A percentile compares a stretch with the other conserved stretches of the same genome.
Conservation (phyloP, 1,140 invertebrate species). For the Drosophila ogumai region DNA sequence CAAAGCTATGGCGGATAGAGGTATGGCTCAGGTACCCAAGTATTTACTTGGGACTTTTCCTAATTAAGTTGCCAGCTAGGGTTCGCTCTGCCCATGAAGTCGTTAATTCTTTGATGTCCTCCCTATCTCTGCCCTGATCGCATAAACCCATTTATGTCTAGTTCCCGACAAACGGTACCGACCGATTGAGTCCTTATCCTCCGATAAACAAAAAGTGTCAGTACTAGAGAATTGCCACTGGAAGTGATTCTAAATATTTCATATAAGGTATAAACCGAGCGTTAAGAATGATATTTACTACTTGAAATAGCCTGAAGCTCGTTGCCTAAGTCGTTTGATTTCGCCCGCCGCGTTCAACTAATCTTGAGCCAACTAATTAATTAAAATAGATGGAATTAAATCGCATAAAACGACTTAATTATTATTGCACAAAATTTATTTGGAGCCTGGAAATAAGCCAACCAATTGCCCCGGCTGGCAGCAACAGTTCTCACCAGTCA, state of each 20-base stretch:
- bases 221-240: not conserved
- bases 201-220: not conserved
- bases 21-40: constrained; percentile 54
- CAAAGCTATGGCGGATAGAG: constrained; percentile 50
- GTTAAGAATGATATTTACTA: not conserved
- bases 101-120: constrained; percentile 11
- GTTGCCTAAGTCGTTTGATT: constrained; percentile 55
- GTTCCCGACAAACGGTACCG: not conserved
- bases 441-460: constrained; percentile 47
- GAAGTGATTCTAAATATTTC: not conserved
- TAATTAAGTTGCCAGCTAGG: constrained; percentile 42
- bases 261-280: not conserved
- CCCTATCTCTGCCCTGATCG: constrained; percentile 13
- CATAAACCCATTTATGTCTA: constrained; percentile 20
- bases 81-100: constrained; percentile 1
- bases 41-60: constrained; percentile 28
- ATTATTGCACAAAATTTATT: constrained; percentile 55
- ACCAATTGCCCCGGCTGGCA: constrained; percentile 58
- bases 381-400: constrained; percentile 58
- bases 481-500: constrained; percentile 45
- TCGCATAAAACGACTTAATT: constrained; percentile 53
- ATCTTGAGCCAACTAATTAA: constrained; percentile 60
- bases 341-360: constrained; percentile 15
- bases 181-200: not conserved
- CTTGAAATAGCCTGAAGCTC: constrained; percentile 16